These are phyloP conservation scores for Oryzias melastigma DNA, from an alignment of 2,113 vertebrate species.

Conservation along the genomic window DNA sequence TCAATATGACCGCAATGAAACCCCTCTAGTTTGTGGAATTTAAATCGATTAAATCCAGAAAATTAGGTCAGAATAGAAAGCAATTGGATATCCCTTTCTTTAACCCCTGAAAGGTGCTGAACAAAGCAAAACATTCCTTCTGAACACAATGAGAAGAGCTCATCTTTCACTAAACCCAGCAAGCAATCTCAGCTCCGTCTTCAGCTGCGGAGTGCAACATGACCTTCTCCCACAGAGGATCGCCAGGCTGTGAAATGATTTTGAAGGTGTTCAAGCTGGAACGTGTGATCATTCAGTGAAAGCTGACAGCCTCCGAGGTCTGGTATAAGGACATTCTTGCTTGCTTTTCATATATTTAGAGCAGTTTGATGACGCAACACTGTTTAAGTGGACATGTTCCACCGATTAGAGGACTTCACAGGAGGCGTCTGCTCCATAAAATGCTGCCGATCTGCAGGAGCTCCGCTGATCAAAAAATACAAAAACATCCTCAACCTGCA, in stretches of 20 bases:
- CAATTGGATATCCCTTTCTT: no score
- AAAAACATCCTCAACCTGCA: no score
- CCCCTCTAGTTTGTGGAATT: no score
- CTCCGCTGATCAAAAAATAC: no score
- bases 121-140: slow-evolving; percentile 5
- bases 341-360: no score
- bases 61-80: no score
- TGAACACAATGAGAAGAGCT: slow-evolving; percentile 13
- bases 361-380: not conserved
- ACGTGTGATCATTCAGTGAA: slow-evolving; percentile 7
- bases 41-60: no score
- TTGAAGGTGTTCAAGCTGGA: slow-evolving; percentile 19
- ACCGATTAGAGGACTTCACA: slow-evolving; percentile 4
- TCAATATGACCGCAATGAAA: no score
- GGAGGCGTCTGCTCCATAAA: slow-evolving; percentile 23
- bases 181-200: slow-evolving; percentile 9
- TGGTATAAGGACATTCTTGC: no score
- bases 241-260: slow-evolving; percentile 2
- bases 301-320: not conserved
- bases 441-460: not conserved
- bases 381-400: slow-evolving; percentile 16
- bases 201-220: not conserved
- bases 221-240: slow-evolving; percentile 4
- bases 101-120: no score
- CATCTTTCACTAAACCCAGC: slow-evolving; percentile 27